Evolutionary conservation across 2,888 invertebrate genomes (phyloP).

Genomic region (Athalia rosae): DNA sequence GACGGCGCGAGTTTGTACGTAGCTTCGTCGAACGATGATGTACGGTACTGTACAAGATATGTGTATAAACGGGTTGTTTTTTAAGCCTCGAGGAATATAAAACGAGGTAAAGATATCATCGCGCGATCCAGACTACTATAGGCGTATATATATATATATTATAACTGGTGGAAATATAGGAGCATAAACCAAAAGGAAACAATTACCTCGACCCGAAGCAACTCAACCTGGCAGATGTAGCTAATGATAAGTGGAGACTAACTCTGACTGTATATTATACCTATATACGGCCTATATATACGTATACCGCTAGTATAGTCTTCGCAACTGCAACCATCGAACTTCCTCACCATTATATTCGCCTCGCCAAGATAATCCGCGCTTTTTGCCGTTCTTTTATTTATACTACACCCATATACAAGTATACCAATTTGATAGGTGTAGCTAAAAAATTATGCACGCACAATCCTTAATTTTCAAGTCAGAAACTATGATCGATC

Average conservation of each 20-base stretch:
- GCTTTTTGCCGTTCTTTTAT: not conserved
- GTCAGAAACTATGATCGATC: too few species aligned
- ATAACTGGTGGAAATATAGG: slow-evolving; percentile 60
- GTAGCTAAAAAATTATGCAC: too few species aligned
- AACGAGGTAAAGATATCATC: slow-evolving; percentile 70
- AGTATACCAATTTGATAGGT: too few species aligned
- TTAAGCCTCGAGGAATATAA: slow-evolving; percentile 67
- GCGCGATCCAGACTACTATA: slow-evolving; percentile 64
- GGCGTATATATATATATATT: too few species aligned
- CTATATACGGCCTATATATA: not conserved
- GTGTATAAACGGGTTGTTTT: slow-evolving; percentile 56
- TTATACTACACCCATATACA: too few species aligned
- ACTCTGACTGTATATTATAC: slow-evolving; percentile 3
- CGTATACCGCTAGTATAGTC: too few species aligned
- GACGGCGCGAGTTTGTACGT: too few species aligned
- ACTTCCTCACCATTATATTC: not conserved
- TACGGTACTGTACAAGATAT: not conserved
- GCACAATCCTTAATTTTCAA: too few species aligned
- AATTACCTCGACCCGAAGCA: slow-evolving; percentile 67
- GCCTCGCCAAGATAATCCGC: not conserved
- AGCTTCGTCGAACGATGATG: too few species aligned
- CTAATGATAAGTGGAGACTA: slow-evolving; percentile 70
- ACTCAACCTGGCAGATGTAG: slow-evolving; percentile 67
- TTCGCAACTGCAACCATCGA: too few species aligned
- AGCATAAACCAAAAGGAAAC: slow-evolving; percentile 72